A percentile compares a stretch with the other conserved stretches of the same genome.
Evolutionary conservation across 64 coral and sea anemone species (phyloP).

Genomic region (Stylophora pistillata): DNA sequence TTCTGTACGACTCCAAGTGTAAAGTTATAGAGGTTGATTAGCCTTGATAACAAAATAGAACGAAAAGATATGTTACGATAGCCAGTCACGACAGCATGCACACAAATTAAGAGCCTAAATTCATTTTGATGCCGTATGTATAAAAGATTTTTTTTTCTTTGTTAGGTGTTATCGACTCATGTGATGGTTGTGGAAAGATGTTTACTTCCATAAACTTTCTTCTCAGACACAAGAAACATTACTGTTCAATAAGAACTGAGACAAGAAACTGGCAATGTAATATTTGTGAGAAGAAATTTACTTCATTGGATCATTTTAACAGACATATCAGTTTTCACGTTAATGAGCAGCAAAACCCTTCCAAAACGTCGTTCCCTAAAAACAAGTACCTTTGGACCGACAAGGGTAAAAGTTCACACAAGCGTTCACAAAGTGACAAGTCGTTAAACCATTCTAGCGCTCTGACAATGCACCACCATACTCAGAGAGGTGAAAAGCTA

Average conservation of each 20-base stretch:
- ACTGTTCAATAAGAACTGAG: not conserved
- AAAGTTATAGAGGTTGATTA: no score
- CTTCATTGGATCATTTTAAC: not conserved
- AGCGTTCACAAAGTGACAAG: not conserved
- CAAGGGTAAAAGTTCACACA: not conserved
- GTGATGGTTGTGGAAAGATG: not conserved
- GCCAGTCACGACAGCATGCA: no score
- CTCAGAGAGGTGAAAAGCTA: conserved; percentile 1
- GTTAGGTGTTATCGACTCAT: not conserved
- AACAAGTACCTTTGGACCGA: not conserved
- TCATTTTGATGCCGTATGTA: no score
- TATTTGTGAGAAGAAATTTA: not conserved
- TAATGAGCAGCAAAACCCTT: not conserved
- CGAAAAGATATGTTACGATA: no score
- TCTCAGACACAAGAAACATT: not conserved
- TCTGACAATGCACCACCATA: not conserved
- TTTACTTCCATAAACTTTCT: conserved; percentile 10
- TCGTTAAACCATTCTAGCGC: not conserved
- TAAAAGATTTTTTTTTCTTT: not conserved
- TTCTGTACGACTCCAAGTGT: no score
- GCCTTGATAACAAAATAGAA: no score
- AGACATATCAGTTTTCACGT: not conserved
- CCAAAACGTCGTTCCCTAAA: not conserved
- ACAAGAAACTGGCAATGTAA: not conserved
- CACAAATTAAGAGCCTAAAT: no score